A percentile compares a stretch with the other conserved stretches of the same genome.
Conservation (phyloP, 2,797 vertebrate species). For the Leptodactylus fallax region DNA sequence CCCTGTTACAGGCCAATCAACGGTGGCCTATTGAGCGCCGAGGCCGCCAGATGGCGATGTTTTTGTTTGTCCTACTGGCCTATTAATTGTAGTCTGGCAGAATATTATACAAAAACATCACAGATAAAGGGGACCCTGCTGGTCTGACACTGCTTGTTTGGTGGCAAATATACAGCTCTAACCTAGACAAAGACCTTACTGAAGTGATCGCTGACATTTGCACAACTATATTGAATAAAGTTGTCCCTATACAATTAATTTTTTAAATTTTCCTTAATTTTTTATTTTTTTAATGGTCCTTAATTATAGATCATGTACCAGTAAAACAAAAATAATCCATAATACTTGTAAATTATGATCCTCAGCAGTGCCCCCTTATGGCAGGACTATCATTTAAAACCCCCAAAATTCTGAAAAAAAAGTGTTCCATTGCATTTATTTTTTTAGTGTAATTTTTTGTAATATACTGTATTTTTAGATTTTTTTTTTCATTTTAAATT, state of each 20-base stretch:
- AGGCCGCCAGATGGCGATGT: conserved; percentile 73
- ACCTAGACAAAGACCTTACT: too few species aligned
- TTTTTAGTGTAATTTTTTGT: not conserved
- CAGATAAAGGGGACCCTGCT: not conserved
- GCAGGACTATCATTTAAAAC: not conserved
- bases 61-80: conserved; percentile 49
- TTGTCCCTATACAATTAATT: too few species aligned
- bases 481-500: not conserved
- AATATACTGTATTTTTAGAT: too few species aligned
- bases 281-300: not conserved
- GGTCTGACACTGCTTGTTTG: not conserved
- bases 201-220: too few species aligned
- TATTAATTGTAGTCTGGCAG: conserved; percentile 32
- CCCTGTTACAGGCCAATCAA: conserved; percentile 15
- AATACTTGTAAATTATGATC: not conserved
- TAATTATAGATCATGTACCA: not conserved
- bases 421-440: not conserved
- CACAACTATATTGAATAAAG: too few species aligned
- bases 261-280: not conserved
- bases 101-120: not conserved
- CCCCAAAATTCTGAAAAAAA: not conserved
- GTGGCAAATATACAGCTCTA: too few species aligned
- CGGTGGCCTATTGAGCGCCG: not conserved
- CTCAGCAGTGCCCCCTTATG: not conserved
- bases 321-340: not conserved